Percentiles rank a stretch among this genome's conserved stretches.
These are phyloP conservation scores for Drosophila kepulauana DNA, from an alignment of 1,140 invertebrate species.

Conservation along the genomic window DNA sequence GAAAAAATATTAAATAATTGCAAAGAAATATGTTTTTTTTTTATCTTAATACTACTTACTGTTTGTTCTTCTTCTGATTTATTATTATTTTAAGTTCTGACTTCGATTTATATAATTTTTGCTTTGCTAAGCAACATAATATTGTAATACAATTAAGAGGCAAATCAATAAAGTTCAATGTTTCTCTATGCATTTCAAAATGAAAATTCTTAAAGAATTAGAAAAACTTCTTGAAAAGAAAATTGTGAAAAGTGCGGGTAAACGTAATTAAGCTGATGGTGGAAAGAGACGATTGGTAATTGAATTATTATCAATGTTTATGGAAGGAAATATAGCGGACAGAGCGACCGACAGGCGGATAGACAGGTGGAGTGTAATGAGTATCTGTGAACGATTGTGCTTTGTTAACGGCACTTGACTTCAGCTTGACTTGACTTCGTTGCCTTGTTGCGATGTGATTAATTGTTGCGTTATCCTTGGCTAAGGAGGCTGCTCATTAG, in stretches of 20 bases:
- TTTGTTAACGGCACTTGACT: slow-evolving; percentile 17
- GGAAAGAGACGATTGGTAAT: neutral
- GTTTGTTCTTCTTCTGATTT: too few species aligned
- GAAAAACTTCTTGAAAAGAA: neutral
- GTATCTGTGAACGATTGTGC: slow-evolving; percentile 30
- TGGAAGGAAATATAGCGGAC: neutral
- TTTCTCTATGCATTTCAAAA: too few species aligned
- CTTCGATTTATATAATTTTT: too few species aligned
- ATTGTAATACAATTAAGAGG: too few species aligned
- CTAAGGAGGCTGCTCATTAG: slow-evolving; percentile 46
- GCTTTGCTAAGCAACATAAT: too few species aligned
- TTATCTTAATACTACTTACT: too few species aligned
- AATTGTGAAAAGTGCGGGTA: neutral
- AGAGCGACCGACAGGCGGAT: too few species aligned
- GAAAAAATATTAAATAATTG: too few species aligned
- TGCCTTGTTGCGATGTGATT: slow-evolving; percentile 41
- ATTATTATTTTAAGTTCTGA: too few species aligned
- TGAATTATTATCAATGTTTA: slow-evolving; percentile 9
- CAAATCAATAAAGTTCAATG: too few species aligned
- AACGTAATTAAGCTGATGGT: slow-evolving; percentile 1
- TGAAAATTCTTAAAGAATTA: neutral
- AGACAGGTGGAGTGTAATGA: slow-evolving; percentile 3
- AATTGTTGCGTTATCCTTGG: slow-evolving; percentile 44
- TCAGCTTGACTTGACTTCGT: slow-evolving; percentile 36
- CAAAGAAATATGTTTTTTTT: too few species aligned